Base-by-base conservation (phyloP, 1,140 invertebrate genomes). In the Brachionus sp. region DNA sequence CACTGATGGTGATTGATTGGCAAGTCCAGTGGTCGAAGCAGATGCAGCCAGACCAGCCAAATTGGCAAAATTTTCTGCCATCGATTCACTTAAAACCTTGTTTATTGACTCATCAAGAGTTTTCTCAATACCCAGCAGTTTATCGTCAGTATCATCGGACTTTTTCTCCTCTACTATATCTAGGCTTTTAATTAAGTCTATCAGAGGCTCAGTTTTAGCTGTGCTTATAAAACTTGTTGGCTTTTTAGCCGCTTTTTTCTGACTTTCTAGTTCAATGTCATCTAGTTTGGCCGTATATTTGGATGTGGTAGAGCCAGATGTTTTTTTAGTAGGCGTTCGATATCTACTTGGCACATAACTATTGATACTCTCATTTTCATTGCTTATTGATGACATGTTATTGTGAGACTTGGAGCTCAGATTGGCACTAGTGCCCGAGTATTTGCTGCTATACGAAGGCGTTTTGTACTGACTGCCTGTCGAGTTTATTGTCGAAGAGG, bases 241-340 rank as follows among this genome's bases (percentile, higher is more conserved):
- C 13, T 75, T 75, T 35, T 7, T 42, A 25, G 16, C 44, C 3
- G 25, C 44, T 25, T 46, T 75, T 46, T 75, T 75, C 13, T 46
- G 70, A 33, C n/a, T 75, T 25, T 75, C 39, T 23, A 46, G 37
- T 46, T 75, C 70, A 6, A 75, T 10, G 10, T 75, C 70, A 25
- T 75, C 70, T 29, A 75, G 3, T 75, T 75, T 75, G 23, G 70
- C 70, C 23, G 70, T 75, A 39, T 75, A 75, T 46, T 75, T 75
- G n/a, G 68, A 44, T 1, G 68, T 39, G 12, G 68, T 73, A 1
- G 68, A 44, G 16, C 5, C 19, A 13, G 29, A 16, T n/a, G 35
- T 5, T n/a, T 35, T 70, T n/a, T 50, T 75, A 42, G 70, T 75
- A 19, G 70, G 70, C 44, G 70, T 75, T 12, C 70, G 39, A n/a